Percentiles rank a stretch among this genome's conserved stretches.
Evolutionary conservation across 1,140 invertebrate species (phyloP).

Genomic region (Schlechtendalia chinensis): DNA sequence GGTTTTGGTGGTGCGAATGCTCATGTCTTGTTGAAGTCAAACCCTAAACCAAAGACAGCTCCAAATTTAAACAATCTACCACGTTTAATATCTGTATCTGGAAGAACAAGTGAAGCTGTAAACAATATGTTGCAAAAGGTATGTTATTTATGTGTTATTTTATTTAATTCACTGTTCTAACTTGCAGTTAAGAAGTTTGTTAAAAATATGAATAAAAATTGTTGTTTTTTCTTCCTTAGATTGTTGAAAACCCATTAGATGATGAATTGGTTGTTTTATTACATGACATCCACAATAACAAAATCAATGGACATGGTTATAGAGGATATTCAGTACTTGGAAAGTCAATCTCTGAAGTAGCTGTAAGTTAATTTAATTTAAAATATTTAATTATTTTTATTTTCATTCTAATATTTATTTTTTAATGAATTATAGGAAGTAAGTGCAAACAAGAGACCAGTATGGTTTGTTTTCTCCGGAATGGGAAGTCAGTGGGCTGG

Average conservation of each 20-base stretch:
- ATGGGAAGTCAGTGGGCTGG: slow-evolving; percentile 96
- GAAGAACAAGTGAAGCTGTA: slow-evolving; percentile 80
- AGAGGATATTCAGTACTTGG: slow-evolving; percentile 76
- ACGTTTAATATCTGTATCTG: slow-evolving; percentile 75
- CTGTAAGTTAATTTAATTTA: slow-evolving; percentile 55
- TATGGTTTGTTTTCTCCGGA: slow-evolving; percentile 94
- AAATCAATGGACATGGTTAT: slow-evolving; percentile 69
- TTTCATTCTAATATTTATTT: background rate
- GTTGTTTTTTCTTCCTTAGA: slow-evolving; percentile 49
- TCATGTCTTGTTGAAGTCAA: slow-evolving; percentile 80
- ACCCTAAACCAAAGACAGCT: slow-evolving; percentile 68
- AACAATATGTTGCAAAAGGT: slow-evolving; percentile 67
- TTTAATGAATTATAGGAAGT: slow-evolving; percentile 50
- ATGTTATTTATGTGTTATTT: background rate
- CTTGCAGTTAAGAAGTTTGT: too few relatives aligned
- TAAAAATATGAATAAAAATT: too few relatives aligned
- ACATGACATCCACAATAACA: slow-evolving; percentile 69
- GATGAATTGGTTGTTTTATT: slow-evolving; percentile 76
- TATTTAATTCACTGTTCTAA: background rate
- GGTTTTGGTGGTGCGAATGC: slow-evolving; percentile 97
- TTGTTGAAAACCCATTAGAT: slow-evolving; percentile 62
- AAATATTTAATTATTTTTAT: background rate
- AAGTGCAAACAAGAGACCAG: slow-evolving; percentile 65
- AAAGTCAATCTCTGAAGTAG: slow-evolving; percentile 58
- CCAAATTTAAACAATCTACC: slow-evolving; percentile 61